Conservation (phyloP, 64 coral and sea anemone species). For the Acropora tenuis region DNA sequence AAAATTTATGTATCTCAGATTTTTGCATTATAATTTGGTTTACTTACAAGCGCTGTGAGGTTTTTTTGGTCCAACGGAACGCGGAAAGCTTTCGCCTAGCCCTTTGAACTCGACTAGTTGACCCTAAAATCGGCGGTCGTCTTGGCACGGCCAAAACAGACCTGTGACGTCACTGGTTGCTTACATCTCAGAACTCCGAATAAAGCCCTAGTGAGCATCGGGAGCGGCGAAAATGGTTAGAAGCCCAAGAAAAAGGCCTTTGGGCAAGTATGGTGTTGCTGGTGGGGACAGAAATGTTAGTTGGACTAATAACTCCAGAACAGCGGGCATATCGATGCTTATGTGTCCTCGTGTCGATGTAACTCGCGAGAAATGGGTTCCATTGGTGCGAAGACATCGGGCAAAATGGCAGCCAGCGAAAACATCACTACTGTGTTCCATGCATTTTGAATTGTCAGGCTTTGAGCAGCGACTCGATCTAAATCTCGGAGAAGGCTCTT, state of each 20-base stretch:
- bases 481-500: too few relatives aligned
- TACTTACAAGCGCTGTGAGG: too few relatives aligned
- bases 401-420: not conserved
- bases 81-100: too few relatives aligned
- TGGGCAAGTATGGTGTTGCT: not conserved
- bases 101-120: too few relatives aligned
- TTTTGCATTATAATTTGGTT: too few relatives aligned
- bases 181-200: slow-evolving; percentile 12
- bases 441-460: too few relatives aligned
- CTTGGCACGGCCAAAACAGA: not conserved
- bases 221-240: slow-evolving; percentile 3
- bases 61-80: too few relatives aligned
- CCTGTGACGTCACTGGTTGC: slow-evolving; percentile 4
- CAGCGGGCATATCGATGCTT: not conserved
- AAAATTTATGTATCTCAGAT: too few relatives aligned
- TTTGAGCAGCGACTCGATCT: too few relatives aligned
- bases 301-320: not conserved
- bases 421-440: too few relatives aligned
- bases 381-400: not conserved
- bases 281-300: slow-evolving; percentile 5
- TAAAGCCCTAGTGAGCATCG: not conserved
- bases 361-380: slow-evolving; percentile 26
- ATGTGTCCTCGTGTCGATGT: slow-evolving; percentile 2
- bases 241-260: not conserved
- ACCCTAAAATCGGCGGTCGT: too few relatives aligned